A percentile compares a stretch with the other conserved stretches of the same genome.
Conservation (phyloP, 2,113 vertebrate genomes). For the Cyprinodon tularosa region DNA sequence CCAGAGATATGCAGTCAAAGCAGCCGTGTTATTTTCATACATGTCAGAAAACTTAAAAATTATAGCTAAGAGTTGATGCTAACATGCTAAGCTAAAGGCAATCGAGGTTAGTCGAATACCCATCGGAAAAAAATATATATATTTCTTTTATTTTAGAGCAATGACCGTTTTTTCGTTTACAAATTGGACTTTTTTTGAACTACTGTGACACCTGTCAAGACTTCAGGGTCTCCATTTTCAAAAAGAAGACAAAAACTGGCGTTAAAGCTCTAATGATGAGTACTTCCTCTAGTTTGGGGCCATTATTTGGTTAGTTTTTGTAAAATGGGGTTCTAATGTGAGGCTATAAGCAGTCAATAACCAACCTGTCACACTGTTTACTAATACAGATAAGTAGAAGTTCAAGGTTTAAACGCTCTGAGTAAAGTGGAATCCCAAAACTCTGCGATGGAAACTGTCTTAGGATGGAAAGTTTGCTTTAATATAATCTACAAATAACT, state of each 20-base stretch:
- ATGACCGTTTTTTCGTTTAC: neutral
- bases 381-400: neutral
- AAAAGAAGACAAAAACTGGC: neutral
- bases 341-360: neutral
- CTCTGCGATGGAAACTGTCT: neutral
- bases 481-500: neutral
- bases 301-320: neutral
- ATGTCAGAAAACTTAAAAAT: too few relatives aligned
- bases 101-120: neutral
- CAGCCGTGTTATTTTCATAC: too few relatives aligned
- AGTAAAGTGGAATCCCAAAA: too few relatives aligned
- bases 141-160: neutral
- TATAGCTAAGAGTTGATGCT: too few relatives aligned
- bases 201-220: neutral
- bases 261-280: neutral
- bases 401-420: neutral
- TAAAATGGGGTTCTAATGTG: neutral
- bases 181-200: neutral
- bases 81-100: neutral
- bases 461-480: neutral
- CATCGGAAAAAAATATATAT: neutral
- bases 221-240: neutral
- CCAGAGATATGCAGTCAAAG: neutral
- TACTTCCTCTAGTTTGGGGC: neutral
- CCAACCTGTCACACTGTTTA: neutral